These are phyloP conservation scores for Ceratina australensis DNA, from an alignment of 1,140 invertebrate species.

Conservation along the genomic window DNA sequence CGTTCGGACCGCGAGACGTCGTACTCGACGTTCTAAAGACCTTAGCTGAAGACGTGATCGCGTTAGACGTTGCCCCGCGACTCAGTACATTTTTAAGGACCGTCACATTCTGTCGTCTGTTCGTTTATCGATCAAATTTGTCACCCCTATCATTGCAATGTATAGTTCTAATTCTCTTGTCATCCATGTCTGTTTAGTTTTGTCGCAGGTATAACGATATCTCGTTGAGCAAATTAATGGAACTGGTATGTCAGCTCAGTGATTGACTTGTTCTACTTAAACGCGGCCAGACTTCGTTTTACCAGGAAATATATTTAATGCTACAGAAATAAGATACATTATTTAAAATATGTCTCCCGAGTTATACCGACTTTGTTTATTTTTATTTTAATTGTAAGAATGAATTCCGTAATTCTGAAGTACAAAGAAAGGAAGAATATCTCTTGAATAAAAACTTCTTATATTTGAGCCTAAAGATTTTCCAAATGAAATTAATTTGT, in stretches of 20 bases:
- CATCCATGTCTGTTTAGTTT: not conserved
- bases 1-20: not conserved
- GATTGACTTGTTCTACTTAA: conserved; percentile 7
- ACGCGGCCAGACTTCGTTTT: not conserved
- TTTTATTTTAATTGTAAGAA: too few relatives aligned
- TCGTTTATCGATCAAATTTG: conserved; percentile 25
- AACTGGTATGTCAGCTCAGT: not conserved
- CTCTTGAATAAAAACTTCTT: too few relatives aligned
- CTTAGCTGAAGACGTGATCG: conserved; percentile 44
- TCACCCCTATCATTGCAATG: not conserved
- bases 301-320: not conserved
- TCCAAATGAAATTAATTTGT: too few relatives aligned
- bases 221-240: too few relatives aligned
- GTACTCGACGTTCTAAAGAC: conserved; percentile 16
- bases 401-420: too few relatives aligned
- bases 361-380: too few relatives aligned
- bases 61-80: conserved; percentile 47
- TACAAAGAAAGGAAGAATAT: too few relatives aligned
- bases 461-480: too few relatives aligned
- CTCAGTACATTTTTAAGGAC: conserved; percentile 53
- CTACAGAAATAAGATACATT: not conserved
- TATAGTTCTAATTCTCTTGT: not conserved
- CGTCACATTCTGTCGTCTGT: conserved; percentile 1
- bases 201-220: not conserved
- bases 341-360: not conserved